phyloP scores from a whole-genome alignment of 2,888 invertebrate genomes.

The Cybosia mesomella region DNA sequence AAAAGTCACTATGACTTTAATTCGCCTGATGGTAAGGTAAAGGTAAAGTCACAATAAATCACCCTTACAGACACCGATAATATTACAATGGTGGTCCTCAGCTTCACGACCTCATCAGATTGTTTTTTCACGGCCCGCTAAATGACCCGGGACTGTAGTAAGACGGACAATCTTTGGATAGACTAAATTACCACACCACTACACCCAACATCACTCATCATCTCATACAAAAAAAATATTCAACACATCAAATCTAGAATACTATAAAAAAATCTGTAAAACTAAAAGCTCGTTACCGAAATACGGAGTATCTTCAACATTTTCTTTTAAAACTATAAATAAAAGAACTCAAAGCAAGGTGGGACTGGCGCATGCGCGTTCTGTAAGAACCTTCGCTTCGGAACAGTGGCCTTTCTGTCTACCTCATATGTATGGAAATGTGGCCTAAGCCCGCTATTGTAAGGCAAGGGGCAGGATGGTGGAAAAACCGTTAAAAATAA shows the following conservation, averaged over 20 bases:
- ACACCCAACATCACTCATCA: too few species aligned
- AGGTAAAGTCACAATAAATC: too few species aligned
- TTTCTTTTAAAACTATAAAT: conserved; percentile 16
- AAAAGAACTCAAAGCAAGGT: conserved; percentile 18
- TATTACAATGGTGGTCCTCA: too few species aligned
- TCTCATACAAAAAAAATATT: too few species aligned
- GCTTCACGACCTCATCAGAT: too few species aligned
- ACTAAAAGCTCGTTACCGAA: neutral
- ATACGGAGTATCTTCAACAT: conserved; percentile 3
- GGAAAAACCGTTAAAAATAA: conserved; percentile 3
- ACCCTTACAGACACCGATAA: too few species aligned
- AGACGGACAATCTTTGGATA: too few species aligned
- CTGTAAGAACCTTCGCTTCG: conserved; percentile 50
- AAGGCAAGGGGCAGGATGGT: conserved; percentile 23
- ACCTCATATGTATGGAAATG: conserved; percentile 84
- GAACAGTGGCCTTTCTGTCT: conserved; percentile 58
- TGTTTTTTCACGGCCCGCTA: too few species aligned
- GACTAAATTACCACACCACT: too few species aligned
- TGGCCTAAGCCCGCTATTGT: conserved; percentile 56
- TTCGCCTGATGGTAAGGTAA: too few species aligned
- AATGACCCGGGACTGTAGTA: too few species aligned
- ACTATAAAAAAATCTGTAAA: neutral
- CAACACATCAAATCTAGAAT: neutral
- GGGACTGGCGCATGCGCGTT: conserved; percentile 35
- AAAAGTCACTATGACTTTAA: too few species aligned